Evolutionary conservation across 2,113 vertebrate species (phyloP), one percentile per base, ranked within the genome.

Genomic region (Melierax canorus): DNA sequence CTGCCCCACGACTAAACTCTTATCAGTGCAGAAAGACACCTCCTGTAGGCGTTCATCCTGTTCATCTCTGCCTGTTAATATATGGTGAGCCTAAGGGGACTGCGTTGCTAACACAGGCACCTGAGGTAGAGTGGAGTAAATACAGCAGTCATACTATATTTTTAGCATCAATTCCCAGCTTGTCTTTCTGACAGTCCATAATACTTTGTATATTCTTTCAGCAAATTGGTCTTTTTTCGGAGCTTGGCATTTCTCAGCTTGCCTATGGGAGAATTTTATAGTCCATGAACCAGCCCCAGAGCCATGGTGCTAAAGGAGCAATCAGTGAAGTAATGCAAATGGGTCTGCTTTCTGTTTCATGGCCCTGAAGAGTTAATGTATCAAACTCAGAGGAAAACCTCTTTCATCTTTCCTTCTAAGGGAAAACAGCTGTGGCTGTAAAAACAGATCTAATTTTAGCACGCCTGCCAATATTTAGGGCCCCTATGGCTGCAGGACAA

Each of bases 341-440:
- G 8, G 17, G 1, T 67, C n/a, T 88, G 50, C 55, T 86, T 66
- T 83, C 38, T 63, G 20, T 51, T 74, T 39, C 4, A 0, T 66
- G 55, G 21, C 43, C 81, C 80, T 86, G 36, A 76, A 83, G 38
- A 92, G 60, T 73, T 86, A 76, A 86, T 75, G 53, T 39, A 41
- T 92, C 79, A 86, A 51, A 90, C 56, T 74, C 67, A 58, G 62
- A 90, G 88, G 77, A 95, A 95, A 94, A 75, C 78, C 64, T 95
- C 58, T 88, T 85, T 86, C 69, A 69, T 60, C 46, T 80, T 97
- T 96, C 92, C 92, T 97, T 94, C 77, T 77, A 84, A 88, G 85
- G 86, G 90, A 97, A 96, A 97, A 95, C 96, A 98, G 87, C 95
- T 97, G n/a, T 51, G 89, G 17, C 84, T 74, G 72, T 90, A 62